phyloP scores from a whole-genome alignment of 2,888 invertebrate species.

The Tortrix viridana region DNA sequence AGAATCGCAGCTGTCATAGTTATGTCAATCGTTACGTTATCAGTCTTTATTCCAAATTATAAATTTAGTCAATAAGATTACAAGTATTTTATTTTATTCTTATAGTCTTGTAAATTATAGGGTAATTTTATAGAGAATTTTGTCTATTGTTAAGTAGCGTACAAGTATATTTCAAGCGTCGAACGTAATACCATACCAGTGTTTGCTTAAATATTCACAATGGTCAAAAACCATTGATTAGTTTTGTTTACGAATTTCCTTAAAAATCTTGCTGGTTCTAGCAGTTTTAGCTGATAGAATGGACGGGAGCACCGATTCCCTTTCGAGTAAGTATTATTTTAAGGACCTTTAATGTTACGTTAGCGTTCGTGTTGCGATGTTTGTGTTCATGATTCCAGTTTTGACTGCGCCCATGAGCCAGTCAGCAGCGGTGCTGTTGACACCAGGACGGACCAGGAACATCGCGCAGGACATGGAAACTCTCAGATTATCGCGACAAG shows the following conservation, averaged over 20 bases:
- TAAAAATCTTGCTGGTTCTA: slow-evolving; percentile 16
- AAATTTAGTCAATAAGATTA: slow-evolving; percentile 33
- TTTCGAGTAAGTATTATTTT: slow-evolving; percentile 62
- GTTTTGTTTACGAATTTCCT: slow-evolving; percentile 34
- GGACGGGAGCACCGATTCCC: slow-evolving; percentile 74
- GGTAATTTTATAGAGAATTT: slow-evolving; percentile 6
- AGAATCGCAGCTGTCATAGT: slow-evolving; percentile 37
- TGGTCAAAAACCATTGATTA: slow-evolving; percentile 41
- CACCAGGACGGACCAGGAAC: slow-evolving; percentile 90
- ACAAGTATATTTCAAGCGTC: slow-evolving; percentile 2
- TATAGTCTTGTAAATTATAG: slow-evolving; percentile 3
- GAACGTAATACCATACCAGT: slow-evolving; percentile 11
- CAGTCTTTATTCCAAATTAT: slow-evolving; percentile 27
- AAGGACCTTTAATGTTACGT: slow-evolving; percentile 30
- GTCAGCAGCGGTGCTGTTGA: slow-evolving; percentile 86
- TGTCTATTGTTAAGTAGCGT: neutral
- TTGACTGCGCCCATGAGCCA: slow-evolving; percentile 64
- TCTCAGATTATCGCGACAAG: slow-evolving; percentile 90
- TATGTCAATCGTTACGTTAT: slow-evolving; percentile 43
- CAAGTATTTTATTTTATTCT: slow-evolving; percentile 14
- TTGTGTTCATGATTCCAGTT: slow-evolving; percentile 52
- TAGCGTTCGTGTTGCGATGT: neutral
- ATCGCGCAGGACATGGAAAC: slow-evolving; percentile 94
- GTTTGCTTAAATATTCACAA: slow-evolving; percentile 42
- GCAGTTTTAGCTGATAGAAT: slow-evolving; percentile 47